Conservation (phyloP, 2,797 vertebrate genomes). For the Enteromius radiatus region DNA sequence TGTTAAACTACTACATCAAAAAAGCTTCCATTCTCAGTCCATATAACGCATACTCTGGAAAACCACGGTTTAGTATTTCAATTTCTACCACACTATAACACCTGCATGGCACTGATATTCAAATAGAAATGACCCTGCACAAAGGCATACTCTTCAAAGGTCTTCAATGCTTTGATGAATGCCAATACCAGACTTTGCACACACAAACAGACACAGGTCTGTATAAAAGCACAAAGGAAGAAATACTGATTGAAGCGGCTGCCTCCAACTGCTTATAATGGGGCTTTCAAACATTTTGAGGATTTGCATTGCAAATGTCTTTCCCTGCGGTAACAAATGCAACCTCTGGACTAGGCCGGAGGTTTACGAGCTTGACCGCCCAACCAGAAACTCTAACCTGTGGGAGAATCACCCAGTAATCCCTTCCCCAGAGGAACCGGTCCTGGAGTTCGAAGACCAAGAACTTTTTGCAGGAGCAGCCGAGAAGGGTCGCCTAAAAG, state of each 20-base stretch:
- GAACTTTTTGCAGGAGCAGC: constrained; percentile 86
- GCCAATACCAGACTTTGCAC: constrained; percentile 14
- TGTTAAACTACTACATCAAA: neutral
- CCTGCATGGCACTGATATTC: constrained; percentile 41
- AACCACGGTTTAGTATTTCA: constrained; percentile 4
- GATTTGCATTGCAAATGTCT: constrained; percentile 72
- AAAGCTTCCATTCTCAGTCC: neutral
- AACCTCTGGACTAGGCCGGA: constrained; percentile 18
- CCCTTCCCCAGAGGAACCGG: constrained; percentile 82
- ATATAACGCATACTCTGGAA: neutral
- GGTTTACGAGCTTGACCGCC: neutral
- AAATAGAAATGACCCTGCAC: constrained; percentile 51
- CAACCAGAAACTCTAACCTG: constrained; percentile 76
- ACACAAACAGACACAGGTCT: constrained; percentile 50
- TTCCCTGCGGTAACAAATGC: constrained; percentile 44
- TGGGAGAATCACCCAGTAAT: constrained; percentile 88
- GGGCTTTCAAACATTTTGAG: constrained; percentile 52
- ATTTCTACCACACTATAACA: neutral
- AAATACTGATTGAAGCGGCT: constrained; percentile 52
- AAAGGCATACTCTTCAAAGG: constrained; percentile 52
- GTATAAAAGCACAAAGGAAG: constrained; percentile 51
- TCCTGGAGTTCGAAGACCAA: constrained; percentile 82
- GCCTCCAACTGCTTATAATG: constrained; percentile 50
- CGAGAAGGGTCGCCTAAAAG: constrained; percentile 91
- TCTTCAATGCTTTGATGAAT: constrained; percentile 42